These are phyloP conservation scores for Otus sunia DNA, from an alignment of 2,113 vertebrate genomes.

Conservation along the genomic window DNA sequence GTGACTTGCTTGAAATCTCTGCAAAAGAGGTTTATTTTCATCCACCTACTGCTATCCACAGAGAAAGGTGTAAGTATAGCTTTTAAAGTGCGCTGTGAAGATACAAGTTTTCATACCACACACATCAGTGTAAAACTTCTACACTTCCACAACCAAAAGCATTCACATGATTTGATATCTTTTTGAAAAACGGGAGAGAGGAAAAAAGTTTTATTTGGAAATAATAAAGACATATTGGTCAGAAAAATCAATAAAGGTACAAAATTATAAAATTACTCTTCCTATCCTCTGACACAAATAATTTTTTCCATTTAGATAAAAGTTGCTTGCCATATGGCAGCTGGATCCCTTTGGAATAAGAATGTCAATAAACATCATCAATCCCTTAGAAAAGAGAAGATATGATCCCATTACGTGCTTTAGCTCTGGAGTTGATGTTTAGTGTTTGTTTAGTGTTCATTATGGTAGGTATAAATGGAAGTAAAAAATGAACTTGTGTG, in stretches of 20 bases:
- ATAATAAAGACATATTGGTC: neutral
- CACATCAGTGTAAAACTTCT: neutral
- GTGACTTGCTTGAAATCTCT: neutral
- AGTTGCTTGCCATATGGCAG: neutral
- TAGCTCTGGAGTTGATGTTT: neutral
- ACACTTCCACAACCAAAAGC: neutral
- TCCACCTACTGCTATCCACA: neutral
- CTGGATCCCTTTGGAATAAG: neutral
- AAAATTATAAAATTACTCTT: neutral
- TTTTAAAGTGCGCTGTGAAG: neutral
- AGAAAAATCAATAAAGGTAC: neutral
- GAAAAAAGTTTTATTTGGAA: neutral
- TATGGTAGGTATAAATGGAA: neutral
- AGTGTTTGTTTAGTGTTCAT: neutral
- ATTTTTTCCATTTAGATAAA: neutral
- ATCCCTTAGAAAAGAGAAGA: neutral
- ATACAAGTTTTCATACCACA: neutral
- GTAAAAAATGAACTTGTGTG: neutral
- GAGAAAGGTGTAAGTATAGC: neutral
- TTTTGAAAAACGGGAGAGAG: neutral
- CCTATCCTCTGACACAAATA: neutral
- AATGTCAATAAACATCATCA: neutral
- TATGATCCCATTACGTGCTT: neutral
- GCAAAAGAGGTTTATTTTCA: neutral
- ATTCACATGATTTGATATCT: fast-evolving